phyloP scores from a whole-genome alignment of 64 coral and sea anemone species.

The Dendrophyllia cribrosa region DNA sequence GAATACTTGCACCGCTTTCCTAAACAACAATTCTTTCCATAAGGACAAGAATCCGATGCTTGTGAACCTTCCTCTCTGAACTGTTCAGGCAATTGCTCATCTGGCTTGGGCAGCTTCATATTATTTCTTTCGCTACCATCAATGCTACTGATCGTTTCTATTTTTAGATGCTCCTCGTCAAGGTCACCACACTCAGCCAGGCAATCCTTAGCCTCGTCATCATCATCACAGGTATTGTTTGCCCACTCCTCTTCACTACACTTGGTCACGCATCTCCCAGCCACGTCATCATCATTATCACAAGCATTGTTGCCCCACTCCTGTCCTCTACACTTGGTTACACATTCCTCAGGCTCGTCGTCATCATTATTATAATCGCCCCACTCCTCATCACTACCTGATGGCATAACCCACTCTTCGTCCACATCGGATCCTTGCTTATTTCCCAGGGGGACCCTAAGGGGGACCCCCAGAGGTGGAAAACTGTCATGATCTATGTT shows the following conservation, averaged over 20 bases:
- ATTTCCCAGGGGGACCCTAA: too few species aligned
- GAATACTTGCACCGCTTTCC: slow-evolving; percentile 32
- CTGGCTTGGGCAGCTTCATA: not conserved
- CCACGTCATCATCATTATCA: not conserved
- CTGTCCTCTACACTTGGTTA: not conserved
- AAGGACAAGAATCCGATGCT: not conserved
- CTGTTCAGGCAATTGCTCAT: not conserved
- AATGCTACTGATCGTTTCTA: not conserved
- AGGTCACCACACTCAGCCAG: not conserved
- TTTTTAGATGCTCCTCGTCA: not conserved
- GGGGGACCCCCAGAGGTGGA: not conserved
- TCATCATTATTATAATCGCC: not conserved
- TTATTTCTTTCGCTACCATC: not conserved
- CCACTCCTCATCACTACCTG: not conserved
- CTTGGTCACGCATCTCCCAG: not conserved
- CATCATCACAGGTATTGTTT: not conserved
- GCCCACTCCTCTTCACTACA: not conserved
- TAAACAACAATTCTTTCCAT: slow-evolving; percentile 46
- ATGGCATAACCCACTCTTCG: not conserved
- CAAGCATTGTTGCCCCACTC: not conserved
- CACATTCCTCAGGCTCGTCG: not conserved
- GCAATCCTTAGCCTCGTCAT: not conserved
- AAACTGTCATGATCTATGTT: not conserved
- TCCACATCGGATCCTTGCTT: not conserved
- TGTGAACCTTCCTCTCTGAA: not conserved